Evolutionary conservation across 2,113 vertebrate species (phyloP), one percentile per base, ranked within the genome.

Genomic region (Periophthalmodon schlosseri): DNA sequence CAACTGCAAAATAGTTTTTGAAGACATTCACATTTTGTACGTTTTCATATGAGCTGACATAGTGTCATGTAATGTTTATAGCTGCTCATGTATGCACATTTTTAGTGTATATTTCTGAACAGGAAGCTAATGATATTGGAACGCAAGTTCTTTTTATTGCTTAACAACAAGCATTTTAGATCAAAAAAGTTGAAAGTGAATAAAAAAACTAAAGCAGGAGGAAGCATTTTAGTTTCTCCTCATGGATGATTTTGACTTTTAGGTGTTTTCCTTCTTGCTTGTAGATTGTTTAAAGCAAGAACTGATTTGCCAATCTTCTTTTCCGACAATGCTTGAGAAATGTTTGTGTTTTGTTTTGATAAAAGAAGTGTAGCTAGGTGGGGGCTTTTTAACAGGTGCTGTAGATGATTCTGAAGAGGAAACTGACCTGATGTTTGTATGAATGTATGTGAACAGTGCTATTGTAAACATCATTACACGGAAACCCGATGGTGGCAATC

Each of bases 11-110:
- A 93, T 95, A 96, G 96, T 96, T 99, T 97, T 96, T 94, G 95
- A 95, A 95, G 93, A 96, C 95, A 96, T 96, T 95, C 95, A 95
- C 96, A 96, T 97, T 98, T 97, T 97, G 96, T 98, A 97, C 94
- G 96, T 97, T 97, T 98, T 97, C 96, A 97, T 97, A 98, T 93
- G 94, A 96, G 96, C 96, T 95, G 95, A 96, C 96, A 94, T 97
- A 94, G 96, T 95, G 96, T 96, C 95, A 95, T 95, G 96, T 97
- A 92, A 96, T 94, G 95, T 96, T 96, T 96, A 95, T 96, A 96
- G 96, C 96, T 96, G 96, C 96, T 96, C 93, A 94, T 93, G 94
- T 96, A 95, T 96, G 96, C 96, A 98, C 96, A 96, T 96, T 95
- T 96, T 94, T 94, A 94, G 96, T 97, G 95, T 97, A 96, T 97